Conservation (phyloP, 2,797 vertebrate genomes). For the Adrianichthys oophorus region DNA sequence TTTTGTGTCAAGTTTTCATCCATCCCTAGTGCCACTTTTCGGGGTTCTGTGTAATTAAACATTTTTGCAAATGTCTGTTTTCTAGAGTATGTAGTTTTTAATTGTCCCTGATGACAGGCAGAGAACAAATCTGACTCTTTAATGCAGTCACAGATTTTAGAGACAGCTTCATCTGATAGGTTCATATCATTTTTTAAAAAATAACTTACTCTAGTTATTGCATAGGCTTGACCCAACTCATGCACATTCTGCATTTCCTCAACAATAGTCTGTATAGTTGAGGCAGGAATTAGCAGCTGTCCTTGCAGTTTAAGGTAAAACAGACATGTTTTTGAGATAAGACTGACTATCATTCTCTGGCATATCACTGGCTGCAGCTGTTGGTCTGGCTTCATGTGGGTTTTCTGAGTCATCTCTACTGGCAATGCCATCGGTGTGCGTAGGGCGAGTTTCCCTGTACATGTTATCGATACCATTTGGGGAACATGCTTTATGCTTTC, state of each 20-base stretch:
- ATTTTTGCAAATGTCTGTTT: constrained; percentile 4
- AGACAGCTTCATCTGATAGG: neutral
- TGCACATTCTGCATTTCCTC: constrained; percentile 22
- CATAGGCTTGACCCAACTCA: constrained; percentile 11
- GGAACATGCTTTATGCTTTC: constrained; percentile 28
- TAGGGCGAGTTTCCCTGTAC: constrained; percentile 5
- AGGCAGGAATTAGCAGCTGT: constrained; percentile 31
- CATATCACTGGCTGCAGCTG: constrained; percentile 12
- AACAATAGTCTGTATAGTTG: constrained; percentile 19
- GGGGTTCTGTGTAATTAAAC: neutral
- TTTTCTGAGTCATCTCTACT: constrained; percentile 3
- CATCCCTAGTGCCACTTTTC: neutral
- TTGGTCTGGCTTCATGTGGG: constrained; percentile 11
- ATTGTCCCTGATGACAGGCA: constrained; percentile 16
- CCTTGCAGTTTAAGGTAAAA: constrained; percentile 40
- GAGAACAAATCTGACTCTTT: constrained; percentile 21
- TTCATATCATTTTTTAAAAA: neutral
- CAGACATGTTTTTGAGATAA: constrained; percentile 23
- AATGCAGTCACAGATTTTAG: constrained; percentile 1
- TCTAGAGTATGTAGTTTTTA: neutral
- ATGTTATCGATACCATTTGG: constrained; percentile 3
- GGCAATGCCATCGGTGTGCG: neutral
- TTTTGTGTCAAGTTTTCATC: constrained; percentile 4
- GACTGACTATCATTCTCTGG: constrained; percentile 6
- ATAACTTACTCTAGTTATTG: neutral